Evolutionary conservation across 2,888 invertebrate genomes (phyloP).

Genomic region (Cantharis rustica): DNA sequence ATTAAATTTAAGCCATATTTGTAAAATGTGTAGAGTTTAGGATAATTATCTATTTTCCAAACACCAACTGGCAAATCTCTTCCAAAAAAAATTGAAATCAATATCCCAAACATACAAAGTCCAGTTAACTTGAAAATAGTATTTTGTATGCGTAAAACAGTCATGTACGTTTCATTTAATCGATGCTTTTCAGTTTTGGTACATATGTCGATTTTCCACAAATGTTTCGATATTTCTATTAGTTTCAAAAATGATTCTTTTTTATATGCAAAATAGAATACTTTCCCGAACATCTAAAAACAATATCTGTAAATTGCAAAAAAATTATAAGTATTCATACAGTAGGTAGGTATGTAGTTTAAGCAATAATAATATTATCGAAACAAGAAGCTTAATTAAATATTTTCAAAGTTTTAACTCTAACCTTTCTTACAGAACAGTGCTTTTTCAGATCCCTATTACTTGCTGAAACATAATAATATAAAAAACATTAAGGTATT

Average conservation of each 20-base stretch:
- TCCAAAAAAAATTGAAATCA: neutral
- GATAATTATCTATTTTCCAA: neutral
- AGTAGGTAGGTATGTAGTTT: too few relatives aligned
- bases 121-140: fast-evolving
- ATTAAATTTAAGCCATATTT: neutral
- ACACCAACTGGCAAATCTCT: neutral
- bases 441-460: too few relatives aligned
- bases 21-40: neutral
- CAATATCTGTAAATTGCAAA: too few relatives aligned
- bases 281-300: neutral
- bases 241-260: neutral
- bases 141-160: neutral
- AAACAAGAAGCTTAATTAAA: too few relatives aligned
- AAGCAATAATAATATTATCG: too few relatives aligned
- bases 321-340: too few relatives aligned
- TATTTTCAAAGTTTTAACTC: too few relatives aligned
- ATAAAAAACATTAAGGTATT: too few relatives aligned
- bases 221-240: neutral
- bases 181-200: neutral
- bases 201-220: neutral
- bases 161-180: neutral
- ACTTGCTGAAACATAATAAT: too few relatives aligned
- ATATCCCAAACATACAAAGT: neutral
- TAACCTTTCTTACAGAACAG: too few relatives aligned
- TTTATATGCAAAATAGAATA: neutral